phyloP scores from a whole-genome alignment of 2,113 vertebrate genomes.

The Eonycteris spelaea region DNA sequence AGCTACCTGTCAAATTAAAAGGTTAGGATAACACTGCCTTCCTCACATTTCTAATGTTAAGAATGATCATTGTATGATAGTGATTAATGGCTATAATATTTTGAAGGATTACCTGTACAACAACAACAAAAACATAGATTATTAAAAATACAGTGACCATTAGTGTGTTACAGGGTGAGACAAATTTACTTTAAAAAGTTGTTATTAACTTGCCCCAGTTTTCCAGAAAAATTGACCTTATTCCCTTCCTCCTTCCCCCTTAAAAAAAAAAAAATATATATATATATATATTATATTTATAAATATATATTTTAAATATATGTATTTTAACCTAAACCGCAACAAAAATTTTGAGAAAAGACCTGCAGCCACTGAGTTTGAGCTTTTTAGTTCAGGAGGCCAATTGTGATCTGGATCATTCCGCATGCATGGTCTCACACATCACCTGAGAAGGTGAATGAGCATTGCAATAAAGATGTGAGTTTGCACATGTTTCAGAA shows the following conservation, averaged over 20 bases:
- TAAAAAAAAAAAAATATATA: no score
- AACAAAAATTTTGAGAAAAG: not conserved
- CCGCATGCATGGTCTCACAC: not conserved
- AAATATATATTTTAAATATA: no score
- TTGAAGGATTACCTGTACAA: not conserved
- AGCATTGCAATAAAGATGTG: not conserved
- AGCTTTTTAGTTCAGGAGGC: not conserved
- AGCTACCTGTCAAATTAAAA: not conserved
- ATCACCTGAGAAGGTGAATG: not conserved
- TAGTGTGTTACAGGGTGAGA: not conserved
- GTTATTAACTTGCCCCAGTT: not conserved
- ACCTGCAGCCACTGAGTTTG: not conserved
- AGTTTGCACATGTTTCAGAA: not conserved
- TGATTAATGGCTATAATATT: not conserved
- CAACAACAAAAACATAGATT: not conserved
- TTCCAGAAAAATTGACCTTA: not conserved
- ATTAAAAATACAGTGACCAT: not conserved
- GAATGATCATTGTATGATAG: not conserved
- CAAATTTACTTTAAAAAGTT: not conserved
- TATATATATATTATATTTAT: no score
- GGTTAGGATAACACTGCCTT: not conserved
- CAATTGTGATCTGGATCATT: fast-evolving
- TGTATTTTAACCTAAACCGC: not conserved
- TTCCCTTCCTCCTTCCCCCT: not conserved
- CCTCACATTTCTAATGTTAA: not conserved